These are phyloP conservation scores for Regulus satrapa DNA, from an alignment of 2,113 vertebrate species.

Conservation along the genomic window DNA sequence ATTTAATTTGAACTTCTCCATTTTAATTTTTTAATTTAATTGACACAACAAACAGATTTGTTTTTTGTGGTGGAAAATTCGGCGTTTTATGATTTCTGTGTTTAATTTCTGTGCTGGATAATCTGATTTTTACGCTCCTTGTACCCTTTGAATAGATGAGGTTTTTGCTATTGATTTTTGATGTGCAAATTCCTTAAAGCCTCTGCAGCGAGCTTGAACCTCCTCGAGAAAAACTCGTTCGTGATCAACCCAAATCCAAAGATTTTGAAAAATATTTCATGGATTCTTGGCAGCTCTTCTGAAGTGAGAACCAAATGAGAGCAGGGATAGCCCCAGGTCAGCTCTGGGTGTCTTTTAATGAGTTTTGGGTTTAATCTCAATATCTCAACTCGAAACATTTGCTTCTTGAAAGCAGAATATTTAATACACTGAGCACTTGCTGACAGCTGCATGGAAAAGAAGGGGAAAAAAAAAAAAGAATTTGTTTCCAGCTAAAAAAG, in stretches of 20 bases:
- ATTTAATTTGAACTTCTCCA: background rate
- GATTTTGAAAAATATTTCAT: background rate
- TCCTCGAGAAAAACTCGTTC: background rate
- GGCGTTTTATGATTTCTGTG: accelerated
- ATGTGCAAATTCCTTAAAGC: background rate
- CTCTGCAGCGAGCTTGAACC: background rate
- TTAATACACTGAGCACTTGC: background rate
- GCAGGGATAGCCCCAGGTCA: background rate
- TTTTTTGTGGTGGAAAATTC: background rate
- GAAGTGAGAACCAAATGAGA: background rate
- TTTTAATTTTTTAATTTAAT: background rate
- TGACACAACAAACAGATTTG: background rate
- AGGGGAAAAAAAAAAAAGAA: background rate
- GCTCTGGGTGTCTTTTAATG: background rate
- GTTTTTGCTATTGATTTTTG: background rate
- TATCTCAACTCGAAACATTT: background rate
- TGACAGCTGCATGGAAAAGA: background rate
- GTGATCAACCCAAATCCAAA: background rate
- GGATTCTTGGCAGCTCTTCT: background rate
- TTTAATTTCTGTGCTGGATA: background rate
- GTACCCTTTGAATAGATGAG: background rate
- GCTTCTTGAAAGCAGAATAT: background rate
- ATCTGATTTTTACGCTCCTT: background rate
- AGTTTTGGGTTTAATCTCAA: background rate
- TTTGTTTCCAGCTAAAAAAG: constrained; percentile 18